Conservation (phyloP, 2,888 invertebrate species). For the Belgica antarctica region DNA sequence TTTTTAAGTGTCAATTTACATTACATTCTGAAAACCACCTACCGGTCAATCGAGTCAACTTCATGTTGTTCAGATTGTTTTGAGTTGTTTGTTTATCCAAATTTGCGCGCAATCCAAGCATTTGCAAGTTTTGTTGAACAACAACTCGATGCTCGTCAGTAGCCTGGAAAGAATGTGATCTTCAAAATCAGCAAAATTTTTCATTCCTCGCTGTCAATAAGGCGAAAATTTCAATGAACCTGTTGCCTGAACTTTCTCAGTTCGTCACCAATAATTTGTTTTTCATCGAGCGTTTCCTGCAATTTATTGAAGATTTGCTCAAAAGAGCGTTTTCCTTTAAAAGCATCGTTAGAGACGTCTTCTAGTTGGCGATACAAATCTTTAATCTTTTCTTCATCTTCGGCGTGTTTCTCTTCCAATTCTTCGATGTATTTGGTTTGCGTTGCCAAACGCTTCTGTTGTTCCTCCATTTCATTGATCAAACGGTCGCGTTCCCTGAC, state of each 20-base stretch:
- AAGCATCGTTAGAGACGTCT: slow-evolving; percentile 54
- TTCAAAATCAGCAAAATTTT: background rate
- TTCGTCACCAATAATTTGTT: slow-evolving; percentile 47
- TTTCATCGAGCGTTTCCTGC: slow-evolving; percentile 49
- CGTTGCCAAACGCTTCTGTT: slow-evolving; percentile 52
- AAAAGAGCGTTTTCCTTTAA: slow-evolving; percentile 51
- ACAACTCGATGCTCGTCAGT: slow-evolving; percentile 46
- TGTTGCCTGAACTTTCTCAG: slow-evolving; percentile 40
- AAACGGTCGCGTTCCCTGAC: slow-evolving; percentile 50
- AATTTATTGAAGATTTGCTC: slow-evolving; percentile 51
- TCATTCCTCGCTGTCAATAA: background rate
- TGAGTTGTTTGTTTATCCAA: slow-evolving; percentile 52
- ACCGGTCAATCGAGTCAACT: slow-evolving; percentile 50
- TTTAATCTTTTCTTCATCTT: slow-evolving; percentile 53
- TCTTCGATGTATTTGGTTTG: slow-evolving; percentile 52
- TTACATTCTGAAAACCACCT: background rate
- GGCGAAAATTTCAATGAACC: slow-evolving; percentile 32
- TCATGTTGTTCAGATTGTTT: slow-evolving; percentile 51
- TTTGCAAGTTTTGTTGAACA: slow-evolving; percentile 53
- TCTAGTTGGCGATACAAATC: slow-evolving; percentile 51
- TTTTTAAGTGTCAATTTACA: background rate
- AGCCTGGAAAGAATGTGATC: slow-evolving; percentile 22
- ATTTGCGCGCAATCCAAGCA: slow-evolving; percentile 52
- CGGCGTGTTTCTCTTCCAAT: slow-evolving; percentile 51
- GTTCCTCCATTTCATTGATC: slow-evolving; percentile 51